phyloP scores from a whole-genome alignment of 1,140 invertebrate species.

The Aphaenogaster rudis region DNA sequence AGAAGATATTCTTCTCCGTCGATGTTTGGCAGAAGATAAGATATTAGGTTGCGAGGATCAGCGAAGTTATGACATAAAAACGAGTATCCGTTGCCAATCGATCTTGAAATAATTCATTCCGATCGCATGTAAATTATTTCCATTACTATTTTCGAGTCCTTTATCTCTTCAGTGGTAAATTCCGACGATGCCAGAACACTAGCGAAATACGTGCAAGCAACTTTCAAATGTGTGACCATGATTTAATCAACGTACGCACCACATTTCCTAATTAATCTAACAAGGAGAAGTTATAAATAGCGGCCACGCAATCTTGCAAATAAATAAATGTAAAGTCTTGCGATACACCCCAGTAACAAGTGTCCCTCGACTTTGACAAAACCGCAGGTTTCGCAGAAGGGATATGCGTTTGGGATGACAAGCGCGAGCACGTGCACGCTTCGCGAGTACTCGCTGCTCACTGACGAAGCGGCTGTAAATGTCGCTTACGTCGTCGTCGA shows the following conservation, averaged over 20 bases:
- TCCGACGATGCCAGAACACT: too few species aligned
- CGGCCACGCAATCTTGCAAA: background rate
- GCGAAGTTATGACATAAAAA: background rate
- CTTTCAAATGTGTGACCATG: background rate
- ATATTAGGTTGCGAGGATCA: background rate
- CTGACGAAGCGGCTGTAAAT: constrained; percentile 66
- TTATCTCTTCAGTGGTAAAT: background rate
- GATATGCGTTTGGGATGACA: background rate
- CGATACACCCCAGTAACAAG: background rate
- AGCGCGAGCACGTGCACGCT: constrained; percentile 68
- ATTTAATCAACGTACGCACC: constrained; percentile 9
- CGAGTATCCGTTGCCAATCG: background rate
- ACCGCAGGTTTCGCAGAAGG: constrained; percentile 6
- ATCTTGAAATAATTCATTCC: background rate
- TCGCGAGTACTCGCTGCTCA: constrained; percentile 68
- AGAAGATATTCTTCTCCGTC: background rate
- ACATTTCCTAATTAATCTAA: background rate
- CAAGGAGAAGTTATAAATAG: background rate
- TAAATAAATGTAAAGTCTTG: background rate
- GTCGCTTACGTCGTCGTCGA: constrained; percentile 53
- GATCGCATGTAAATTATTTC: background rate
- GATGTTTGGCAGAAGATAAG: background rate
- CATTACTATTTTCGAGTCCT: background rate
- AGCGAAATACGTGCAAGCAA: background rate
- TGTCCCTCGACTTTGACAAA: background rate